Evolutionary conservation across 2,888 invertebrate genomes (phyloP).

Genomic region (Tinea pellionella): DNA sequence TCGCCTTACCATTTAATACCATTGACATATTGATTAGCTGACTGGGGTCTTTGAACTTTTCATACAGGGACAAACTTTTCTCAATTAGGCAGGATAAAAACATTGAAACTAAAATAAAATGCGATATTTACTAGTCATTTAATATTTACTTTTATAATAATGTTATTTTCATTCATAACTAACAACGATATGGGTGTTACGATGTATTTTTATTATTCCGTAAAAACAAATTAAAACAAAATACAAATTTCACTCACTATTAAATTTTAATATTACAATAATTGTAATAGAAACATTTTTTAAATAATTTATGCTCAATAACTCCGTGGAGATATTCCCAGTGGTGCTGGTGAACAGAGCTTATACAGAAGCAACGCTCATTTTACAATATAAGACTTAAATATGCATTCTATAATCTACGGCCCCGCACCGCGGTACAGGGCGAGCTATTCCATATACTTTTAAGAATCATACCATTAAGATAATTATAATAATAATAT

Average conservation of each 20-base stretch:
- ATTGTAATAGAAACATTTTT: conserved; percentile 61
- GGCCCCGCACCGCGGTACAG: not conserved
- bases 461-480: conserved; percentile 55
- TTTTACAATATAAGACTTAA: conserved; percentile 65
- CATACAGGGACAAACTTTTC: too few species aligned
- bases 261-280: conserved; percentile 65
- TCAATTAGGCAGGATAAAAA: too few species aligned
- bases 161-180: conserved; percentile 71
- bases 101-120: conserved; percentile 45
- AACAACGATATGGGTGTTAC: conserved; percentile 71
- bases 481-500: conserved; percentile 56
- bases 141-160: conserved; percentile 71
- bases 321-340: not conserved
- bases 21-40: too few species aligned
- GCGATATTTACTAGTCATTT: conserved; percentile 63
- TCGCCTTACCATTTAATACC: too few species aligned
- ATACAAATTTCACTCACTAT: conserved; percentile 69
- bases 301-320: conserved; percentile 63
- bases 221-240: conserved; percentile 67
- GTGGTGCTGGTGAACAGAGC: not conserved
- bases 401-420: conserved; percentile 33
- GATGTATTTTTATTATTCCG: conserved; percentile 65
- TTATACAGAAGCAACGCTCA: conserved; percentile 58
- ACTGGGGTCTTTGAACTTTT: too few species aligned
- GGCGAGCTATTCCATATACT: conserved; percentile 23